Conservation (phyloP, 2,888 invertebrate species). For the Oligia strigilis region DNA sequence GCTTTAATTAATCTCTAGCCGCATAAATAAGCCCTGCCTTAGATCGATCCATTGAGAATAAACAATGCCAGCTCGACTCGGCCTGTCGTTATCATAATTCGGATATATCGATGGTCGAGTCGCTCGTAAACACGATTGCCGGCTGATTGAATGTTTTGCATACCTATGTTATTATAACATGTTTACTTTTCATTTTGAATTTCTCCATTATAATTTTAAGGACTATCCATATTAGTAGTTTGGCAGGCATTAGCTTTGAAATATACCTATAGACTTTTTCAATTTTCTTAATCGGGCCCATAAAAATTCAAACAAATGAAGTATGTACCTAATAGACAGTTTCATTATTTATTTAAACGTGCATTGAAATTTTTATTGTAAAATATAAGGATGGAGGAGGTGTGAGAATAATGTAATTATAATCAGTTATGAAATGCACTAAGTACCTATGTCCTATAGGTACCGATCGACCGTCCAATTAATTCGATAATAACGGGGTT, state of each 20-base stretch:
- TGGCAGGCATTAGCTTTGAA: neutral
- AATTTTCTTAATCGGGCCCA: neutral
- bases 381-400: too few species aligned
- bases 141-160: constrained; percentile 47
- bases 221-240: neutral
- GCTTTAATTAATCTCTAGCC: constrained; percentile 89
- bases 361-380: neutral
- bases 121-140: constrained; percentile 36
- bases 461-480: neutral
- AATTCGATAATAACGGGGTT: constrained; percentile 3
- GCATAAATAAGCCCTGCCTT: constrained; percentile 86
- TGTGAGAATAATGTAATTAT: neutral
- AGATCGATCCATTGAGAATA: constrained; percentile 83
- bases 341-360: neutral
- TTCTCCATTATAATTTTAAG: constrained; percentile 5
- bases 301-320: too few species aligned
- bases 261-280: neutral
- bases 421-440: neutral
- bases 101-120: constrained; percentile 49
- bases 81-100: constrained; percentile 52
- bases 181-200: constrained; percentile 13
- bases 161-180: constrained; percentile 21
- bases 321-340: neutral
- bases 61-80: constrained; percentile 73
- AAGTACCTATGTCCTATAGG: neutral